These are phyloP conservation scores for Ursus arctos DNA, from an alignment of 2,113 vertebrate genomes.

Conservation along the genomic window DNA sequence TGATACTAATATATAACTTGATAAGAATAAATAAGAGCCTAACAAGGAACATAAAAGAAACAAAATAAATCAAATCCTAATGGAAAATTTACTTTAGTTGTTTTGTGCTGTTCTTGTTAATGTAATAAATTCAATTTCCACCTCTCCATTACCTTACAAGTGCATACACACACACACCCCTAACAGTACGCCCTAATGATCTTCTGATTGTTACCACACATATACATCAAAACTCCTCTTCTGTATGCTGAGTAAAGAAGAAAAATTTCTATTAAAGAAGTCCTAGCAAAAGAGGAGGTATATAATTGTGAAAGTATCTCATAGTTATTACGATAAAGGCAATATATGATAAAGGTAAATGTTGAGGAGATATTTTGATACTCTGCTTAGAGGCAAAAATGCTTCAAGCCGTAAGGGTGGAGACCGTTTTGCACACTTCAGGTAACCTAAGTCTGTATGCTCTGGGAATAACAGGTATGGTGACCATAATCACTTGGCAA, in stretches of 20 bases:
- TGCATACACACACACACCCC: not conserved
- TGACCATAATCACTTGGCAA: not conserved
- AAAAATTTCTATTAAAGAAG: not conserved
- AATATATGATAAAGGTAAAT: not conserved
- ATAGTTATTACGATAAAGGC: not conserved
- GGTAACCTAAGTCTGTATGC: accelerated
- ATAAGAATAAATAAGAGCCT: not conserved
- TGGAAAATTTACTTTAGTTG: not conserved
- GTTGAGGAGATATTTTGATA: not conserved
- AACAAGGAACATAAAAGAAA: not conserved
- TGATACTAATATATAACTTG: not conserved
- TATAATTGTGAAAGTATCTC: not conserved
- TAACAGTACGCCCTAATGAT: not conserved
- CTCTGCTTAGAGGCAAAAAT: not conserved
- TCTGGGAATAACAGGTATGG: not conserved
- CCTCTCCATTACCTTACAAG: not conserved
- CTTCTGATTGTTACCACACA: not conserved
- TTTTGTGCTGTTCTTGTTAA: not conserved
- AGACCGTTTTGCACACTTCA: not conserved
- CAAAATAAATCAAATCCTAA: not conserved
- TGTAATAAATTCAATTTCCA: not conserved
- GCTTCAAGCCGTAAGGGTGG: not conserved
- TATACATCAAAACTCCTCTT: not conserved
- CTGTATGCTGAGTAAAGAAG: not conserved
- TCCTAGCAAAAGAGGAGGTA: not conserved